phyloP scores from a whole-genome alignment of 2,113 vertebrate genomes.

The Rostratula benghalensis region DNA sequence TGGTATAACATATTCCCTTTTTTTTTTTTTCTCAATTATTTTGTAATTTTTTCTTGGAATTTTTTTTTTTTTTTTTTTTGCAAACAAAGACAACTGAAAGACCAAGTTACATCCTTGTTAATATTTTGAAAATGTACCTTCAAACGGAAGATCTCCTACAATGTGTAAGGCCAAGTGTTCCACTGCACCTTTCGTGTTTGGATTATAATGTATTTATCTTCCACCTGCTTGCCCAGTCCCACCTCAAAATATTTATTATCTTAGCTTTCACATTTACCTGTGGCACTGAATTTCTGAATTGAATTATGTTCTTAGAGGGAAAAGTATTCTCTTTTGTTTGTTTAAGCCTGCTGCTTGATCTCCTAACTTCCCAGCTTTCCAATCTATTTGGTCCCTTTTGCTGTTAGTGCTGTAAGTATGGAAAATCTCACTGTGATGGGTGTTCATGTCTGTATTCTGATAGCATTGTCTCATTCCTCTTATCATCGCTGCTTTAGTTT shows the following conservation, averaged over 20 bases:
- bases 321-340: slow-evolving; percentile 17
- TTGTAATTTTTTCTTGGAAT: not conserved
- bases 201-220: not conserved
- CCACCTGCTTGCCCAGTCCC: not conserved
- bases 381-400: not conserved
- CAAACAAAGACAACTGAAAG: not conserved
- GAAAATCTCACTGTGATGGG: not conserved
- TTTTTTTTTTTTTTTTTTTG: not conserved
- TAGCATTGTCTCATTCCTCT: not conserved
- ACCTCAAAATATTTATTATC: slow-evolving; percentile 29
- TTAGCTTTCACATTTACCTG: not conserved
- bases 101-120: not conserved
- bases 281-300: not conserved
- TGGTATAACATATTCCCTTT: not conserved
- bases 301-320: slow-evolving; percentile 8
- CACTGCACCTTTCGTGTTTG: not conserved
- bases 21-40: not conserved
- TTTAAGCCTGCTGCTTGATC: not conserved
- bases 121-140: not conserved
- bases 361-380: not conserved
- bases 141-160: not conserved
- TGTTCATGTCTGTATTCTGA: not conserved
- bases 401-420: not conserved
- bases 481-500: not conserved
- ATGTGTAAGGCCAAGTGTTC: not conserved